phyloP scores from a whole-genome alignment of 2,888 invertebrate species.

The Polymixis flavicincta region DNA sequence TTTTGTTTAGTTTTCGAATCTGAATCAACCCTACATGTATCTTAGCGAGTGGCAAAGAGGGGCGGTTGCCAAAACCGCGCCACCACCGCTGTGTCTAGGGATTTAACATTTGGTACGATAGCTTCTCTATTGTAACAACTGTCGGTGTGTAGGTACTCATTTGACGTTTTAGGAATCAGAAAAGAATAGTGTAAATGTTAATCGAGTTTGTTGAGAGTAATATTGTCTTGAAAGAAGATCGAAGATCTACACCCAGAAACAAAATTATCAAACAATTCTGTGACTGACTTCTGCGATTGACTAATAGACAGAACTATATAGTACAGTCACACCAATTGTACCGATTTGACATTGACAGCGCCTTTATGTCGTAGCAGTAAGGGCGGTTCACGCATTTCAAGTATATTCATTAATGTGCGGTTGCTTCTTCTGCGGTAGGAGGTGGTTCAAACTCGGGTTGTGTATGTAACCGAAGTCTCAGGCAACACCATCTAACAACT shows the following conservation, averaged over 20 bases:
- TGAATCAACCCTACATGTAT: conserved; percentile 41
- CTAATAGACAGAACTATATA: too few species aligned
- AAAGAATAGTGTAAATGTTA: neutral
- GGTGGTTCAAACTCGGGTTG: neutral
- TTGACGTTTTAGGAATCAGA: neutral
- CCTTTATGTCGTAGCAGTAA: too few species aligned
- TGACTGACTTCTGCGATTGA: too few species aligned
- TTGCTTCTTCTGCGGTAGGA: neutral
- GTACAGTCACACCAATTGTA: too few species aligned
- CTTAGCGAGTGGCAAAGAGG: conserved; percentile 43
- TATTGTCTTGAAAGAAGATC: neutral
- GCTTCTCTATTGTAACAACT: conserved; percentile 34
- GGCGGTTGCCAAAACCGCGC: conserved; percentile 54
- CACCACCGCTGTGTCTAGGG: conserved; percentile 39
- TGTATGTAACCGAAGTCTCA: neutral
- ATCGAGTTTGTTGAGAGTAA: neutral
- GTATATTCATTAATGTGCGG: too few species aligned
- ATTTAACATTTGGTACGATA: conserved; percentile 56
- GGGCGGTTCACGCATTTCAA: too few species aligned
- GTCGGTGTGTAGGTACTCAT: neutral
- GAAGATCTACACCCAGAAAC: neutral
- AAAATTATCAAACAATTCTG: neutral
- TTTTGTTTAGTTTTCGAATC: neutral
- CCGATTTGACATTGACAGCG: too few species aligned
- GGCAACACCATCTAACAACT: neutral